phyloP scores from a whole-genome alignment of 2,113 vertebrate genomes.

The Trematomus loennbergii region DNA sequence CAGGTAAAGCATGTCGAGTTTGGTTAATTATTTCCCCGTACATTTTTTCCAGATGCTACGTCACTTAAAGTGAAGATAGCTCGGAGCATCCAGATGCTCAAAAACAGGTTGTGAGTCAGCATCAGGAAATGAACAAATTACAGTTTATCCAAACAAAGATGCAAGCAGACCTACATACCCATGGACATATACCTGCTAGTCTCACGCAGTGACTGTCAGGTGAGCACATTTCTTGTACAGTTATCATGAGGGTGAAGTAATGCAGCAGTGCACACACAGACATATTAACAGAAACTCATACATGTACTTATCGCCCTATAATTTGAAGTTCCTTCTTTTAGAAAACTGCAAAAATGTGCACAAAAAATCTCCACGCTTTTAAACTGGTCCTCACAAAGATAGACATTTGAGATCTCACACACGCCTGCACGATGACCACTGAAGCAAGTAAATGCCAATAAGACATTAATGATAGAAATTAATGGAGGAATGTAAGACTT shows the following conservation, averaged over 20 bases:
- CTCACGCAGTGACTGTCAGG: not conserved
- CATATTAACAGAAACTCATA: not conserved
- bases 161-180: not conserved
- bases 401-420: not conserved
- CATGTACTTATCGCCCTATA: not conserved
- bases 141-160: constrained; percentile 30
- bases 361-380: not conserved
- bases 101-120: constrained; percentile 43
- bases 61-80: constrained; percentile 18
- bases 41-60: constrained; percentile 43
- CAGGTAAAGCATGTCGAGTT: constrained; percentile 62
- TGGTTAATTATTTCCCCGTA: constrained; percentile 42
- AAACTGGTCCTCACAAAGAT: constrained; percentile 15
- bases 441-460: constrained; percentile 55
- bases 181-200: not conserved
- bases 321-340: not conserved
- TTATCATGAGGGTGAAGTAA: not conserved
- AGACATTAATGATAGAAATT: constrained; percentile 50
- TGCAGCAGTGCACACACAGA: not conserved
- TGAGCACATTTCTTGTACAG: constrained; percentile 3
- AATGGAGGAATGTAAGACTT: constrained; percentile 41
- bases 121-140: constrained; percentile 35
- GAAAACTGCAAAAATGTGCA: not conserved
- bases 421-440: constrained; percentile 1
- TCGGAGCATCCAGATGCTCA: not conserved